Evolutionary conservation across 1,140 invertebrate species (phyloP).

Genomic region (Theocolax elegans): DNA sequence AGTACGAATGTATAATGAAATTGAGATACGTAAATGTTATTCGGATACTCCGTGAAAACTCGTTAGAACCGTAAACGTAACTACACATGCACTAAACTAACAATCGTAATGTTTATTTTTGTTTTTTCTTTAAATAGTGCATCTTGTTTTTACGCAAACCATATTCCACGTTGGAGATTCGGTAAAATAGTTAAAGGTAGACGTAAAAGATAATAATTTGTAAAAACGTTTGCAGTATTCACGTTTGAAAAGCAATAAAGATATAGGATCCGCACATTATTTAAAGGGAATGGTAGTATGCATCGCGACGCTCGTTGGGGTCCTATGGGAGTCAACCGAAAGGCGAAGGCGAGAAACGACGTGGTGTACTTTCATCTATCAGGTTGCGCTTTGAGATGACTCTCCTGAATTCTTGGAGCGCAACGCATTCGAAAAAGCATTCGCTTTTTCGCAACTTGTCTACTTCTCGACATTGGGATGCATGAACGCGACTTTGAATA

Average conservation of each 20-base stretch:
- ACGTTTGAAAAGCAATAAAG: neutral
- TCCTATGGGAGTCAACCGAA: constrained; percentile 31
- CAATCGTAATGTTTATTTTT: too few relatives aligned
- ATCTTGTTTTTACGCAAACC: too few relatives aligned
- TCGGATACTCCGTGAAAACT: too few relatives aligned
- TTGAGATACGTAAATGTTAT: too few relatives aligned
- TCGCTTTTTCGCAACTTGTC: constrained; percentile 12
- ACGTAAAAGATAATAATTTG: too few relatives aligned
- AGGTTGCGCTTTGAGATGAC: constrained; percentile 24
- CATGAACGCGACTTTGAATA: constrained; percentile 30
- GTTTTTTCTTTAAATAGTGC: too few relatives aligned
- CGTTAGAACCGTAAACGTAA: too few relatives aligned
- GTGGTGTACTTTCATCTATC: constrained; percentile 32
- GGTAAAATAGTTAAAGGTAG: too few relatives aligned
- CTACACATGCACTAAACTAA: too few relatives aligned
- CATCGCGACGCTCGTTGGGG: constrained; percentile 42
- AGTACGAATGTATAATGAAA: too few relatives aligned
- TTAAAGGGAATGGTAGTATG: constrained; percentile 34
- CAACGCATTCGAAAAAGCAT: constrained; percentile 34
- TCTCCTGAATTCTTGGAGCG: constrained; percentile 32
- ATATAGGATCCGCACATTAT: constrained; percentile 13
- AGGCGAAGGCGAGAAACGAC: constrained; percentile 17
- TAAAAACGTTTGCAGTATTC: constrained; percentile 14
- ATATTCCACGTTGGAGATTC: too few relatives aligned
- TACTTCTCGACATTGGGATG: constrained; percentile 25